Evolutionary conservation across 2,113 vertebrate species (phyloP), one percentile per base, ranked within the genome.

Genomic region (Origma solitaria): DNA sequence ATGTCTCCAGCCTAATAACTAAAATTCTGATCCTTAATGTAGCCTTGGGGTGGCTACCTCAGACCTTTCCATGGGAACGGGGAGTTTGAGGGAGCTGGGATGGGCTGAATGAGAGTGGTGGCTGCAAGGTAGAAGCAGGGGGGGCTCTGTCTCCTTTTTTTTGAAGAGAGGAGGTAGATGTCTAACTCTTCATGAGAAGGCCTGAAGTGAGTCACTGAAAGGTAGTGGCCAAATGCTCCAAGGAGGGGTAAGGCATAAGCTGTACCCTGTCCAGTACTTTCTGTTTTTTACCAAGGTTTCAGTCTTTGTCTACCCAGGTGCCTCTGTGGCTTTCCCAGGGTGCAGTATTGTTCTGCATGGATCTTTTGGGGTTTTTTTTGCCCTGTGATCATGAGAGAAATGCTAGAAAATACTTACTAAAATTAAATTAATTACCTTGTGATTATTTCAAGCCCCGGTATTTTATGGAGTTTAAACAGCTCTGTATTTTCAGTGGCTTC

Each of bases 301-400:
- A 3, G 27, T 56, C 57, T 75, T 62, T 80, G 21, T 64, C 53
- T 70, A n/a, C 14, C 13, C 21, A 31, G 37, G 12, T 70, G 14
- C n/a, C 37, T 82, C 58, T 42, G 37, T 86, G 77, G 23, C 68
- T 81, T 61, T 77, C 16, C 16, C 45, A 88, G 42, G 25, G 13
- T 42, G 25, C 33, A 73, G 0, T 73, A 75, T 56, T 76, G 17
- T 71, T 82, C 53, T 91, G 33, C 1, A 0, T 45, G 40, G 23
- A 38, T 73, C 40, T 92, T 56, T 23, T 24, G 9, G 4, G 2
- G 0, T 1, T 19, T 47, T 50, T 50, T 56, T 69, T 9, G 2
- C 30, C 27, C 18, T 10, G 5, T 17, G 58, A 45, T 64, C 16
- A 53, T 69, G 33, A 92, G 31, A 56, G 20, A 64, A 68, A 89